Evolutionary conservation across 2,888 invertebrate species (phyloP).

Genomic region (Seira sanloemensis): DNA sequence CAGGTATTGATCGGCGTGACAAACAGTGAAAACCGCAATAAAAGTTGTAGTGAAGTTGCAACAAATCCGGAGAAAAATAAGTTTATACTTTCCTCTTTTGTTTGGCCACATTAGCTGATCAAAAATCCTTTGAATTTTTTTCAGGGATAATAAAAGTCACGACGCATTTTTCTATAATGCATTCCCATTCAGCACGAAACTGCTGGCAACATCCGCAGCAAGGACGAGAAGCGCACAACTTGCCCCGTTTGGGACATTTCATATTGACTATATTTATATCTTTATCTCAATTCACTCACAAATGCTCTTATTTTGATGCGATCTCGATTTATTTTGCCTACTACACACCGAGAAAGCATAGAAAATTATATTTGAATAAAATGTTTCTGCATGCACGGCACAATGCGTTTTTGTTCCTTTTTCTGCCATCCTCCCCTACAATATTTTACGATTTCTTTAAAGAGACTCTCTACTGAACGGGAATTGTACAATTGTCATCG

Average conservation of each 20-base stretch:
- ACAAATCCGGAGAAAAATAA: no score
- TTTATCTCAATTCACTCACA: no score
- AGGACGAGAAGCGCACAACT: constrained; percentile 47
- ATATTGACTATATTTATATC: not conserved
- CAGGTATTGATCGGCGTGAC: no score
- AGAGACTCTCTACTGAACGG: not conserved
- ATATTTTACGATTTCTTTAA: not conserved
- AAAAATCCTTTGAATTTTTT: constrained; percentile 19
- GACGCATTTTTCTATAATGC: constrained; percentile 44
- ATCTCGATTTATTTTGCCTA: no score
- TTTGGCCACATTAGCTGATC: no score
- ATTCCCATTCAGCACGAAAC: no score
- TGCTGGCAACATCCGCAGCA: constrained; percentile 44
- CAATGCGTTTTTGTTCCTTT: not conserved
- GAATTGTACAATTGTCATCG: constrained; percentile 41
- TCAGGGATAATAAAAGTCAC: constrained; percentile 56
- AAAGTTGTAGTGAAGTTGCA: no score
- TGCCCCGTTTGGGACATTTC: constrained; percentile 44
- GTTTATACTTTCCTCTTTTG: no score
- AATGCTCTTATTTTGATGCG: no score
- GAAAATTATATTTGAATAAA: no score
- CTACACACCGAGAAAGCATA: not conserved
- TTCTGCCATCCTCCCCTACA: constrained; percentile 2
- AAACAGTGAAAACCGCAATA: no score
- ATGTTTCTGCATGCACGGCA: not conserved